Percentiles rank a stretch among this genome's conserved stretches.
Conservation (phyloP, 2,888 invertebrate genomes). For the Cantharis flavilabris region DNA sequence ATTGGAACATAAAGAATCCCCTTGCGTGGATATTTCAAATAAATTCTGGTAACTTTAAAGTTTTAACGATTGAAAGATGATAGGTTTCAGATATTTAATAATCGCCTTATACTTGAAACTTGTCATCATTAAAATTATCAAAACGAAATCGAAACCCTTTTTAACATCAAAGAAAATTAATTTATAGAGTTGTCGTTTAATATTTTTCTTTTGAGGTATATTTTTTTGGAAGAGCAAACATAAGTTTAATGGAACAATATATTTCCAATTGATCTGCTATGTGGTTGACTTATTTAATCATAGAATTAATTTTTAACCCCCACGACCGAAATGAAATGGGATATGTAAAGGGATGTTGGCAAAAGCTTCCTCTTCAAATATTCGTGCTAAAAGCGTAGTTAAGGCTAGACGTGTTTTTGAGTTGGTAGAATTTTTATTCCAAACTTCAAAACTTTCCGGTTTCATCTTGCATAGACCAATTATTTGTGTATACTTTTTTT, state of each 20-base stretch:
- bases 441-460: too few relatives aligned
- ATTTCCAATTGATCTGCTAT: background rate
- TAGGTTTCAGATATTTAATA: background rate
- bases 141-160: background rate
- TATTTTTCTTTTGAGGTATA: background rate
- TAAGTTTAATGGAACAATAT: background rate
- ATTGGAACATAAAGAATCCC: background rate
- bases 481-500: too few relatives aligned
- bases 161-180: background rate
- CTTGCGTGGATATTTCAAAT: background rate
- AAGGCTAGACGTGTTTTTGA: too few relatives aligned
- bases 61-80: background rate
- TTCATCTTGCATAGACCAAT: too few relatives aligned
- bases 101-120: background rate
- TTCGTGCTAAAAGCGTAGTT: background rate
- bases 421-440: too few relatives aligned
- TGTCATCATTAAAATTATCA: background rate
- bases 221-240: background rate
- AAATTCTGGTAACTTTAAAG: background rate
- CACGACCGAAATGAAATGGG: background rate
- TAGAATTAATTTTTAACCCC: background rate
- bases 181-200: background rate
- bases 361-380: background rate
- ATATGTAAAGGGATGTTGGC: background rate
- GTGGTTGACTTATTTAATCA: background rate